phyloP scores from a whole-genome alignment of 1,140 invertebrate species.

The Drosophila biarmipes region DNA sequence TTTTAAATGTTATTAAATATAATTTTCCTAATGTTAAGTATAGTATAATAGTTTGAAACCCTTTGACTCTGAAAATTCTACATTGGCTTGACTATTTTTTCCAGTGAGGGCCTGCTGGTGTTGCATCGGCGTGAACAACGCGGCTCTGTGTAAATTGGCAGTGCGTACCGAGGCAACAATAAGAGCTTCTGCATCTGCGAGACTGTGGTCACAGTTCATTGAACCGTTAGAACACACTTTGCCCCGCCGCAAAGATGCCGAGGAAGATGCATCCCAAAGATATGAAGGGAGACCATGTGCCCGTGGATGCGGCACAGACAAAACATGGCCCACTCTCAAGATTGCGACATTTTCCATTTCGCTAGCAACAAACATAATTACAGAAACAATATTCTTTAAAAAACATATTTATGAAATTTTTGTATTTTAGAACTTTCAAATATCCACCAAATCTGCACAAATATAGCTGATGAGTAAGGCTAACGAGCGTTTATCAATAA shows the following conservation, averaged over 20 bases:
- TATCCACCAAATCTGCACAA: not conserved
- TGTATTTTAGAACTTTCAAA: not conserved
- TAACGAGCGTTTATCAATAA: not conserved
- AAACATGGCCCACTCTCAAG: not conserved
- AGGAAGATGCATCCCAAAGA: slow-evolving; percentile 21
- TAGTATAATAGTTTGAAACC: too few relatives aligned
- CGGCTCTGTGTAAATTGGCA: slow-evolving; percentile 56
- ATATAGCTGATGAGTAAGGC: not conserved
- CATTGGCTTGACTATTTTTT: not conserved
- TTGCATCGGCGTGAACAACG: slow-evolving; percentile 24
- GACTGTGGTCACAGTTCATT: slow-evolving; percentile 76
- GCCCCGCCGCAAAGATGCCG: slow-evolving; percentile 15
- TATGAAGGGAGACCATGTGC: slow-evolving; percentile 8
- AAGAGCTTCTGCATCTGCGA: slow-evolving; percentile 27
- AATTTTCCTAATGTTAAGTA: too few relatives aligned
- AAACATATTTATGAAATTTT: not conserved
- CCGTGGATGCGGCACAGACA: slow-evolving; percentile 13
- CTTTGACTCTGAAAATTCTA: too few relatives aligned
- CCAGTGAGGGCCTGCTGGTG: slow-evolving; percentile 7
- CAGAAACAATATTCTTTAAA: not conserved
- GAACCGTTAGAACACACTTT: slow-evolving; percentile 67
- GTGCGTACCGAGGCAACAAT: slow-evolving; percentile 36
- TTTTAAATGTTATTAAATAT: too few relatives aligned
- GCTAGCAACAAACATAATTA: not conserved
- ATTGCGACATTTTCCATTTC: not conserved